Evolutionary conservation across 2,888 invertebrate genomes (phyloP).

Genomic region (Lepetodrilus schrolli): DNA sequence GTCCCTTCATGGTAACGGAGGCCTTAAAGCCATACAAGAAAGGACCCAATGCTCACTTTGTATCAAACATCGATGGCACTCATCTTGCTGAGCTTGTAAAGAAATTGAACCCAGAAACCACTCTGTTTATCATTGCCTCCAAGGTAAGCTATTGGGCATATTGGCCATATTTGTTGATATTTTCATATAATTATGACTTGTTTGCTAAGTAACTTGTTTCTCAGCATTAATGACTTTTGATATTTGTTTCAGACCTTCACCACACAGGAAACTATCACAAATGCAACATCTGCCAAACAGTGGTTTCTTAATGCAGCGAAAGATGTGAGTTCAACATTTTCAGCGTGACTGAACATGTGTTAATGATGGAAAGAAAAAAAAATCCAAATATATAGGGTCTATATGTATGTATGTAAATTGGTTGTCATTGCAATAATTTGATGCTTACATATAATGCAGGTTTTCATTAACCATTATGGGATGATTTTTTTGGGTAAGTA

Average conservation of each 20-base stretch:
- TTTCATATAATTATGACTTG: background rate
- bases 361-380: no score
- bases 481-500: no score
- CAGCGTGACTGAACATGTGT: no score
- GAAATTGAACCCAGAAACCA: conserved; percentile 91
- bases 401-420: no score
- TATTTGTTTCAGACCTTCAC: conserved; percentile 86
- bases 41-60: conserved; percentile 93
- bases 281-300: conserved; percentile 96
- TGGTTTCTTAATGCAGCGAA: conserved; percentile 93
- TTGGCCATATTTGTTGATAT: background rate
- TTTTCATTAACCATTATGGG: no score
- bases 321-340: conserved; percentile 87
- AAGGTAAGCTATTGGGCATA: conserved; percentile 79
- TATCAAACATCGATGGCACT: conserved; percentile 99
- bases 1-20: conserved; percentile 99
- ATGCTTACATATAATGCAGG: no score
- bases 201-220: background rate
- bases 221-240: background rate
- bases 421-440: no score
- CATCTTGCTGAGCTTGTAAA: conserved; percentile 95
- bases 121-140: conserved; percentile 97
- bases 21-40: conserved; percentile 89
- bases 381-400: no score
- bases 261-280: conserved; percentile 98